These are phyloP conservation scores for Anagyrus pseudococci DNA, from an alignment of 2,888 invertebrate species.

Conservation along the genomic window DNA sequence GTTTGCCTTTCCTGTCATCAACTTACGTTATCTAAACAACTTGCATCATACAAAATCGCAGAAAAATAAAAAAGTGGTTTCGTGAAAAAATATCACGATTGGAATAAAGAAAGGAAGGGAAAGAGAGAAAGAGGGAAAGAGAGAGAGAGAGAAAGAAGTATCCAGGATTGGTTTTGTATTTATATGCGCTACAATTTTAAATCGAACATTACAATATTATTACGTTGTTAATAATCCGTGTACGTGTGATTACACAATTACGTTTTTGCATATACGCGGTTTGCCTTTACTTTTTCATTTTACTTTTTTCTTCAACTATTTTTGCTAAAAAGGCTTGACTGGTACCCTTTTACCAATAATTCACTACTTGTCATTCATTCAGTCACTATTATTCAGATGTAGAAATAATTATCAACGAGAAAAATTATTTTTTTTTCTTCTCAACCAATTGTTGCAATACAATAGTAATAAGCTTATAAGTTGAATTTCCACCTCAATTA, in stretches of 20 bases:
- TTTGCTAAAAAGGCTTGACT: slow-evolving; percentile 16
- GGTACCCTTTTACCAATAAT: slow-evolving; percentile 12
- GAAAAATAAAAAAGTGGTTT: slow-evolving; percentile 26
- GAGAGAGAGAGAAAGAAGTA: slow-evolving; percentile 33
- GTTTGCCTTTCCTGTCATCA: slow-evolving; percentile 31
- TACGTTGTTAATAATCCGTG: slow-evolving; percentile 44
- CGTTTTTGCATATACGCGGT: slow-evolving; percentile 43
- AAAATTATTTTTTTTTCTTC: slow-evolving; percentile 28
- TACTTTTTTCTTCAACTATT: too few relatives aligned
- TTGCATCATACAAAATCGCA: slow-evolving; percentile 47
- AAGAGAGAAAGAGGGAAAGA: slow-evolving; percentile 31
- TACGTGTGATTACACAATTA: slow-evolving; percentile 39
- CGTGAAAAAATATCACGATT: slow-evolving; percentile 26
- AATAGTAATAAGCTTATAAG: not conserved
- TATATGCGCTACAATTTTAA: slow-evolving; percentile 43
- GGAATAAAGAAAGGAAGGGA: slow-evolving; percentile 36
- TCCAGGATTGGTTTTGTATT: slow-evolving; percentile 37
- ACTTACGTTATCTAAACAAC: slow-evolving; percentile 51
- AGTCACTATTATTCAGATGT: not conserved
- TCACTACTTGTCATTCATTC: not conserved
- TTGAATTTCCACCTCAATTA: not conserved
- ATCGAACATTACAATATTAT: slow-evolving; percentile 48
- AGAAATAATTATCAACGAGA: slow-evolving; percentile 12
- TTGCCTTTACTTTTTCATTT: slow-evolving; percentile 31
- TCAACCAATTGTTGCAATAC: not conserved